A percentile compares a stretch with the other conserved stretches of the same genome.
Evolutionary conservation across 2,113 vertebrate genomes (phyloP).

Genomic region (Chaetops frenatus): DNA sequence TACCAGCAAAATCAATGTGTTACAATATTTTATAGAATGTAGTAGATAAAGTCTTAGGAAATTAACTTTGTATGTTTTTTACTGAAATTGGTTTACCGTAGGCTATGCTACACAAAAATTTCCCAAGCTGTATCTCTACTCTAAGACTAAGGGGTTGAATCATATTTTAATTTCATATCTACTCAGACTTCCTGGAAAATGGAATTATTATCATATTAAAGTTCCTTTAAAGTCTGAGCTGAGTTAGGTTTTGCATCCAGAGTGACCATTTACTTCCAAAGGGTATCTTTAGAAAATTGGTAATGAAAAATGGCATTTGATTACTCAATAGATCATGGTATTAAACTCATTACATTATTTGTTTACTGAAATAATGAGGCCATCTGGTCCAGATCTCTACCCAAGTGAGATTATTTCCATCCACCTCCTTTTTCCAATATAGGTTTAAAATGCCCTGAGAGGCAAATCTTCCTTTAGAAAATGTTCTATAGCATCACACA

Average conservation of each 20-base stretch:
- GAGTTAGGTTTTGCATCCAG: background rate
- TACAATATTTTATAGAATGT: background rate
- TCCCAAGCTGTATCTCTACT: background rate
- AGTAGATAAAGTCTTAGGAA: background rate
- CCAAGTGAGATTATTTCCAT: background rate
- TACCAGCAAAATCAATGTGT: background rate
- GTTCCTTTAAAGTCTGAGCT: background rate
- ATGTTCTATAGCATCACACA: background rate
- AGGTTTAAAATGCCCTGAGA: background rate
- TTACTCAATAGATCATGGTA: conserved; percentile 25
- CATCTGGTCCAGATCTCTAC: conserved; percentile 32
- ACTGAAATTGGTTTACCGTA: background rate
- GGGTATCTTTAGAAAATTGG: conserved; percentile 18
- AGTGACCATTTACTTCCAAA: conserved; percentile 12
- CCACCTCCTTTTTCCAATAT: background rate
- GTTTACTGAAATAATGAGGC: conserved; percentile 36
- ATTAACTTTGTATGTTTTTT: background rate
- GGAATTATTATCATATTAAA: background rate
- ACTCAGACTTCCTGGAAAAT: background rate
- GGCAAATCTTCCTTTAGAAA: background rate
- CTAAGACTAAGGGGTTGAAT: background rate
- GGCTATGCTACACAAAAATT: background rate
- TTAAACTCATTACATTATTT: conserved; percentile 38
- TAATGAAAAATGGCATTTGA: conserved; percentile 51
- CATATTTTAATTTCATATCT: background rate